Conservation (phyloP, 2,113 vertebrate species). For the Pao palembangensis region DNA sequence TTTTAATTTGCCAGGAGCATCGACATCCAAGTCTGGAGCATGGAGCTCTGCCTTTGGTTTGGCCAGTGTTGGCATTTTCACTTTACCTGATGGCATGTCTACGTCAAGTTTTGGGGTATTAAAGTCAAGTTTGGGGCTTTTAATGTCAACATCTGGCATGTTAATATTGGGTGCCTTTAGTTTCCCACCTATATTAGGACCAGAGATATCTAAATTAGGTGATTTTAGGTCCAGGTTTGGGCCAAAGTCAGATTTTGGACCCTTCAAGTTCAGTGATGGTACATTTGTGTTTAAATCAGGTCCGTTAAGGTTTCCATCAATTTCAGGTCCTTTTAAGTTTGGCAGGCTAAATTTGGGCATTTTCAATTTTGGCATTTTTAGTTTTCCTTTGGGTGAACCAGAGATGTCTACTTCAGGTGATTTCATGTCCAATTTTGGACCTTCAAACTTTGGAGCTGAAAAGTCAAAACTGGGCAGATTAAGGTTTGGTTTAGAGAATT, state of each 20-base stretch:
- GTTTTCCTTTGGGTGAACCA: slow-evolving; percentile 35
- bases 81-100: slow-evolving; percentile 42
- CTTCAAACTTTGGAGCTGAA: slow-evolving; percentile 24
- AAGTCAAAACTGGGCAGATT: slow-evolving; percentile 34
- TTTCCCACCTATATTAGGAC: slow-evolving; percentile 35
- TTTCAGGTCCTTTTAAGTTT: slow-evolving; percentile 42
- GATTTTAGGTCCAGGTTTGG: neutral
- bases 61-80: slow-evolving; percentile 33
- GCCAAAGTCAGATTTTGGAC: slow-evolving; percentile 33
- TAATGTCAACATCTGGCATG: slow-evolving; percentile 25
- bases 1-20: slow-evolving; percentile 22
- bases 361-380: slow-evolving; percentile 55
- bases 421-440: slow-evolving; percentile 1
- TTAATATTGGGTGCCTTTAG: slow-evolving; percentile 43
- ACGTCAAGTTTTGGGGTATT: slow-evolving; percentile 30
- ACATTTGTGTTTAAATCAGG: slow-evolving; percentile 33
- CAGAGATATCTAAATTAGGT: slow-evolving; percentile 16
- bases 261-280: slow-evolving; percentile 45
- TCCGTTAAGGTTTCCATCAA: slow-evolving; percentile 41
- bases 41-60: slow-evolving; percentile 14
- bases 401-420: slow-evolving; percentile 30
- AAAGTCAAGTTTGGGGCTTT: slow-evolving; percentile 38
- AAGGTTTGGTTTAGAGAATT: slow-evolving; percentile 49
- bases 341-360: slow-evolving; percentile 45
- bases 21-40: slow-evolving; percentile 33